Percentiles rank a stretch among this genome's conserved stretches.
Conservation (phyloP, 2,797 vertebrate species). For the Oceanodroma leucorhoa region DNA sequence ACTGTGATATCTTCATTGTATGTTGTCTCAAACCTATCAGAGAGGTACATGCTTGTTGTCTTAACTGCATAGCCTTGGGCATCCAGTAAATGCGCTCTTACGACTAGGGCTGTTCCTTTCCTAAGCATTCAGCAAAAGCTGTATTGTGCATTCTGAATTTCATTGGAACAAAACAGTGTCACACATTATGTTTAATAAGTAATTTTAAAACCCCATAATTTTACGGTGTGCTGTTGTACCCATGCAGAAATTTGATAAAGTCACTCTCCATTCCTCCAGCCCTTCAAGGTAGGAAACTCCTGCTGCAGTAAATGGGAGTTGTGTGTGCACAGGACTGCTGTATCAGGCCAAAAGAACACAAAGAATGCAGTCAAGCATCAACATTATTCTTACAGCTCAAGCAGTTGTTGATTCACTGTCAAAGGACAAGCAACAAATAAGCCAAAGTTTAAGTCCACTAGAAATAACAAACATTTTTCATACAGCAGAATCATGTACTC, state of each 20-base stretch:
- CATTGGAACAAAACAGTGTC: background rate
- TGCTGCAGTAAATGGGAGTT: background rate
- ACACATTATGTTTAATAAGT: background rate
- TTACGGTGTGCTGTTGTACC: background rate
- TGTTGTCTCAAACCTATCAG: background rate
- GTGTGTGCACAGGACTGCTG: background rate
- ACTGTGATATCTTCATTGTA: background rate
- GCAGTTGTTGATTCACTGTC: conserved; percentile 28
- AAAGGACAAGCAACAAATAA: conserved; percentile 27
- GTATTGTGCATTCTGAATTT: background rate
- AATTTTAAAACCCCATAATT: background rate
- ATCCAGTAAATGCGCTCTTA: background rate
- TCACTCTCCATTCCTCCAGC: background rate
- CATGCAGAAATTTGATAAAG: background rate
- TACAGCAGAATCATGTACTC: background rate
- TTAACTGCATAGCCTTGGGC: background rate
- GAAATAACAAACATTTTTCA: background rate
- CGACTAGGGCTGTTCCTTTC: background rate
- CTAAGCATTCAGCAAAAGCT: background rate
- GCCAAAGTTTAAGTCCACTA: background rate
- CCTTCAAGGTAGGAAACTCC: background rate
- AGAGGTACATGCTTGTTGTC: background rate
- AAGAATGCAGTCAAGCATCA: conserved; percentile 48
- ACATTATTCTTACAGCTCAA: conserved; percentile 16
- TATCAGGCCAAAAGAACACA: conserved; percentile 29